Percentiles rank a stretch among this genome's conserved stretches.
phyloP scores from a whole-genome alignment of 2,888 invertebrate genomes.

The Alcis repandata region DNA sequence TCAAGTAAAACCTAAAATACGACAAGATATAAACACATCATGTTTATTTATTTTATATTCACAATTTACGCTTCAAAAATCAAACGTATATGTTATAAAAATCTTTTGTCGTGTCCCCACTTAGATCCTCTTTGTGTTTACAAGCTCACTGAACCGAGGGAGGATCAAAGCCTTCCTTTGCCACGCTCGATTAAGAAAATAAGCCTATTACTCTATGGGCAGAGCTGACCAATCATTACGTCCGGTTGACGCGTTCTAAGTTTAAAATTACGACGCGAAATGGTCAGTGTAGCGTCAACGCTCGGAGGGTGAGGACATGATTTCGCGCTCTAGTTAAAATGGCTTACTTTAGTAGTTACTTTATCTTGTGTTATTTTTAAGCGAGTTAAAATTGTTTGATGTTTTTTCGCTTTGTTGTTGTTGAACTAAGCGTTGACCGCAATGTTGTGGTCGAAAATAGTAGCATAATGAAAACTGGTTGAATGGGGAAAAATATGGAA shows the following conservation, averaged over 20 bases:
- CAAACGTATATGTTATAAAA: conserved; percentile 32
- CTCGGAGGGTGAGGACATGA: conserved; percentile 52
- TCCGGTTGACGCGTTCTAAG: conserved; percentile 68
- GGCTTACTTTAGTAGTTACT: neutral
- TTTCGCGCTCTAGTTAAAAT: conserved; percentile 56
- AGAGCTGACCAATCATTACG: conserved; percentile 71
- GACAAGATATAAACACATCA: conserved; percentile 5
- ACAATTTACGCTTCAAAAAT: conserved; percentile 39
- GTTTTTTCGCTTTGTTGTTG: too few relatives aligned
- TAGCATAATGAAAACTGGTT: too few relatives aligned
- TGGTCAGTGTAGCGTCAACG: conserved; percentile 56
- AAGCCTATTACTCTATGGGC: conserved; percentile 74
- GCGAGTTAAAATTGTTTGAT: neutral
- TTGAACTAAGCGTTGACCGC: too few relatives aligned
- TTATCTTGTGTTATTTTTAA: conserved; percentile 4
- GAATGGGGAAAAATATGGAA: too few relatives aligned
- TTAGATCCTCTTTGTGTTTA: conserved; percentile 64
- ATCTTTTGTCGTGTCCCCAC: conserved; percentile 22
- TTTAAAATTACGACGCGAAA: conserved; percentile 65
- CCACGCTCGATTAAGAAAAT: conserved; percentile 67
- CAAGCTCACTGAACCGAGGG: conserved; percentile 60
- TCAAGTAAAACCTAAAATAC: neutral
- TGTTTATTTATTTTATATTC: conserved; percentile 10
- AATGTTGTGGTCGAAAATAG: too few relatives aligned
- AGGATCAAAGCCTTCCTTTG: conserved; percentile 69